Base-by-base conservation (phyloP, 2,113 vertebrate species). In the Bucco capensis region DNA sequence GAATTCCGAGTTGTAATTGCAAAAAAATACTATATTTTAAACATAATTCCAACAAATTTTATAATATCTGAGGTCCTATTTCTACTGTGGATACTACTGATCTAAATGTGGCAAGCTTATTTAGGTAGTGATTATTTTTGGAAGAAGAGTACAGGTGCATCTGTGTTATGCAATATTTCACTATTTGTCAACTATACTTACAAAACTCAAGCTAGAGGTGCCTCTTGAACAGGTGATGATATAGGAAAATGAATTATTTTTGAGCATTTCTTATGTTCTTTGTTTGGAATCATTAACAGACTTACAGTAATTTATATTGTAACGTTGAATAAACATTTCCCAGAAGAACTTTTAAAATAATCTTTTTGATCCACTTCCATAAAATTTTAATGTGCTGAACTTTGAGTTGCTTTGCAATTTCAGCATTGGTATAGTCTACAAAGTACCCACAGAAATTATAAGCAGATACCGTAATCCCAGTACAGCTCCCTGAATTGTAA, bases 301-400 rank as follows among this genome's bases (percentile, higher is more conserved):
- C 70, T 92, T 85, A 81, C 62, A 67, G 64, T 95, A 96, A 93
- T 95, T 85, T 88, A 65, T 89, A 87, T 90, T 86, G 54, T 64
- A 89, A 89, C 54, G 72, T 79, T 85, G 65, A 94, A 92, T 60
- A 92, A 56, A 79, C 35, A 94, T 89, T 94, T 96, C 82, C 83
- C 83, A 87, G 82, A 96, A 96, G 69, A 85, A 69, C 73, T 74
- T 94, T 87, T 66, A 89, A 62, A 96, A 94, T 79, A 89, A 92
- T 93, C 18, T 92, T 96, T 92, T 86, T 94, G 69, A 94, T 96
- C 75, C 86, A 86, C 37, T 81, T 93, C 38, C 72, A 89, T 96
- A 83, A 94, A 96, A 93, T 94, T 93, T 93, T 97, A 92, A 94
- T 83, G 69, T 62, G 64, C 74, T 65, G 23, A 53, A 50, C 89